phyloP scores from a whole-genome alignment of 2,113 vertebrate species.

The Trematomus loennbergii region DNA sequence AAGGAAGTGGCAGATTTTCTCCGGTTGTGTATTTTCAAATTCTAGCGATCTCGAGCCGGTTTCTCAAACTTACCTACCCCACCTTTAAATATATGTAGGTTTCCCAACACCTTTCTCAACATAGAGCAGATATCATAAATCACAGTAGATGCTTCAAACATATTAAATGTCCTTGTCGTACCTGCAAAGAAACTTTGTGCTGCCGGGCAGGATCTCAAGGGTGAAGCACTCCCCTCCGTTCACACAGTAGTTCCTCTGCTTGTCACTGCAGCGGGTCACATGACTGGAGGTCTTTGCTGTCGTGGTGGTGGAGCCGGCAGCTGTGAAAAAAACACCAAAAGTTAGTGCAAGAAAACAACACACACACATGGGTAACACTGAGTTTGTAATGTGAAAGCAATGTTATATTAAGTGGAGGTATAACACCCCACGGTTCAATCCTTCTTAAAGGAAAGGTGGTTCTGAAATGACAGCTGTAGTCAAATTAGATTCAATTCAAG shows the following conservation, averaged over 20 bases:
- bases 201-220: conserved; percentile 91
- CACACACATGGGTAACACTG: background rate
- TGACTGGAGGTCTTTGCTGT: conserved; percentile 92
- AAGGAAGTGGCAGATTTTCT: no score
- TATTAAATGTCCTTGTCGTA: conserved; percentile 66
- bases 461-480: background rate
- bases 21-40: no score
- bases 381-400: no score
- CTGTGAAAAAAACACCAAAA: conserved; percentile 61
- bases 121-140: background rate
- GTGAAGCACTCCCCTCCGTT: conserved; percentile 98
- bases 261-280: conserved; percentile 91
- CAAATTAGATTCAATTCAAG: background rate
- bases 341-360: conserved; percentile 33
- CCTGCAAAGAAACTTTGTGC: conserved; percentile 95
- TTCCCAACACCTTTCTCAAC: background rate
- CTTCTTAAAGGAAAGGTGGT: background rate
- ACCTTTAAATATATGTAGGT: no score
- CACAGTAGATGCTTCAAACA: background rate
- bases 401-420: background rate
- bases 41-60: no score
- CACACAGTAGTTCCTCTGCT: conserved; percentile 95
- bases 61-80: no score
- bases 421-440: background rate
- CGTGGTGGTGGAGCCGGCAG: conserved; percentile 90